phyloP scores from a whole-genome alignment of 1,140 invertebrate species.

The Macrobrachium rosenbergii region DNA sequence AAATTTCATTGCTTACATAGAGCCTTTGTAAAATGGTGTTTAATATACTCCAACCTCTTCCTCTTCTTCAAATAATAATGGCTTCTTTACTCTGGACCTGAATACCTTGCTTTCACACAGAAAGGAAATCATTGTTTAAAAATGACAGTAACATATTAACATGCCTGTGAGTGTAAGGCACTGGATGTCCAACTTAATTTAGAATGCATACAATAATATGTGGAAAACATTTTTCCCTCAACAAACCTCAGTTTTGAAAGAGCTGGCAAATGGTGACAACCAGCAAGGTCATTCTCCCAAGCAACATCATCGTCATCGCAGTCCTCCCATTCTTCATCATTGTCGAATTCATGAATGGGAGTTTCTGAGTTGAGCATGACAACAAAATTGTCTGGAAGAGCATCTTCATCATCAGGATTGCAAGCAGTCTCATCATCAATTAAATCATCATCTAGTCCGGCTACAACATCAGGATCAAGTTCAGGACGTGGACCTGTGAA shows the following conservation, averaged over 20 bases:
- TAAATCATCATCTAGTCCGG: conserved; percentile 90
- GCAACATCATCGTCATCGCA: conserved; percentile 43
- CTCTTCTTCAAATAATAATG: neutral
- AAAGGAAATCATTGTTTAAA: no score
- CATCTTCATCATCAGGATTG: conserved; percentile 41
- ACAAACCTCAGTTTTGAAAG: conserved; percentile 36
- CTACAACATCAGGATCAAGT: conserved; percentile 93
- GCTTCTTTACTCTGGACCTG: neutral
- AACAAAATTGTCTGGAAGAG: conserved; percentile 49
- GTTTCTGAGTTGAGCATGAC: conserved; percentile 49
- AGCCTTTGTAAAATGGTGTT: neutral
- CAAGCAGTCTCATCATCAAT: conserved; percentile 70
- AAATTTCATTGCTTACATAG: neutral
- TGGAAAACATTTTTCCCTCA: neutral
- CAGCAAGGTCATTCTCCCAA: conserved; percentile 23
- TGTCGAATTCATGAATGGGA: conserved; percentile 19
- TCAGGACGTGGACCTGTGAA: conserved; percentile 79
- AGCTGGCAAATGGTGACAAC: conserved; percentile 1
- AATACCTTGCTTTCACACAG: no score
- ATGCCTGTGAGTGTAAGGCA: no score
- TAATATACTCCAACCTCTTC: neutral
- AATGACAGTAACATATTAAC: no score
- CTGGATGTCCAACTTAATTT: no score
- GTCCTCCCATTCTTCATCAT: conserved; percentile 43
- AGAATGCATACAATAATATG: no score